Base-by-base conservation (phyloP, 2,797 vertebrate genomes). In the Spheniscus humboldti region DNA sequence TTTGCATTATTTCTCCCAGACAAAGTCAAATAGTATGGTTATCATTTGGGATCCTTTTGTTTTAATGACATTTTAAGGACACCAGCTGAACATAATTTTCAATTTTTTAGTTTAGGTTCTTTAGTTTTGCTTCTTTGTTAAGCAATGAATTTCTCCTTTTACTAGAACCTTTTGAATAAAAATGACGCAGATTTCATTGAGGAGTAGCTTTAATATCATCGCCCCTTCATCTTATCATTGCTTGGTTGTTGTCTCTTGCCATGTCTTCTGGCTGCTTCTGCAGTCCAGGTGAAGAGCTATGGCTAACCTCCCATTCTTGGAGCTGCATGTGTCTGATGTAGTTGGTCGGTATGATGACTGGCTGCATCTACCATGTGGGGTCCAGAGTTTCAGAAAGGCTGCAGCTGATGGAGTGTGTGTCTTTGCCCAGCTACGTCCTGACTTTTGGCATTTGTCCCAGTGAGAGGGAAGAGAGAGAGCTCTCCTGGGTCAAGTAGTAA, bases 1-100 rank as follows among this genome's bases (percentile, higher is more conserved):
- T 97, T 96, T 95, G 7, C 43, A 69, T 84, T 67, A 74, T 72
- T 96, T 96, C 87, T 96, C 71, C 82, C 87, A 96, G 77, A 93
- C 55, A 88, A 96, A 96, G 90, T 82, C 50, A 97, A 97, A 96
- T 83, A 94, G 81, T 96, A 67, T 53, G 59, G 52, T 91, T 92
- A 92, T 92, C 56, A 86, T 78, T 74, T 39, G 43, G 24, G 25
- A 92, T 94, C 83, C 81, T 93, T 2, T 94, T 95, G 82, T 92
- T 96, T 92, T 91, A 96, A 77, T 93, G 88, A 86, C 81, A 88
- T 89, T 96, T 96, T 91, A 52, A 96, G 94, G 90, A 92, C 75
- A 95, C 45, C 68, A 57, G 31, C 79, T 94, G 87, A 93, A 86
- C 56, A 75, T 41, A 18, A n/a, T 79, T 97, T 90, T 87, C 11